phyloP scores from a whole-genome alignment of 2,113 vertebrate species.

The Bucco capensis region DNA sequence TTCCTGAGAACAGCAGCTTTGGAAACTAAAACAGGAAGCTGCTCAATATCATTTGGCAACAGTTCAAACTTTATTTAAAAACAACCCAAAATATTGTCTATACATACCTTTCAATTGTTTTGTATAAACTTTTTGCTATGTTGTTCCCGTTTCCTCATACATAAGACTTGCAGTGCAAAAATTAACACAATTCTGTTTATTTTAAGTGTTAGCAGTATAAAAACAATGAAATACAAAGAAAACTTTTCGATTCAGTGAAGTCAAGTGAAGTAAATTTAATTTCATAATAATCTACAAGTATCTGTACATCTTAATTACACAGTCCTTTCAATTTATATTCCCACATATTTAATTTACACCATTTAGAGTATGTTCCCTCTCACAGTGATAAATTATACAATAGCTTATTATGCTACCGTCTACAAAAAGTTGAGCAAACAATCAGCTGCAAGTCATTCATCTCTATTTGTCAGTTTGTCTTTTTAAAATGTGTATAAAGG shows the following conservation, averaged over 20 bases:
- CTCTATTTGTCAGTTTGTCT: slow-evolving; percentile 74
- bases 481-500: slow-evolving; percentile 89
- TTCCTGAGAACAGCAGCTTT: not conserved
- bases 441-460: slow-evolving; percentile 35
- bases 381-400: not conserved
- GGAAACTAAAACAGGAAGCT: not conserved
- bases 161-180: not conserved
- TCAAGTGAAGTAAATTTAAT: not conserved
- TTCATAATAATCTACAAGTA: not conserved
- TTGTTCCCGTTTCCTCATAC: not conserved
- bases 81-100: not conserved
- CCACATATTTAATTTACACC: not conserved
- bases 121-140: not conserved
- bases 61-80: not conserved
- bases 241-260: not conserved
- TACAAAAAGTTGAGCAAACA: not conserved
- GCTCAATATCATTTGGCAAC: not conserved
- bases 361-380: not conserved
- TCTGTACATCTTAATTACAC: not conserved
- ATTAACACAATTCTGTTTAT: not conserved
- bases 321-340: not conserved
- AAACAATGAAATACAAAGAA: not conserved
- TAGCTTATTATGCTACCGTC: not conserved
- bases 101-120: not conserved
- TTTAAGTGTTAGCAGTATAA: not conserved